Conservation (phyloP, 2,113 vertebrate genomes). For the Gymnarchus niloticus region DNA sequence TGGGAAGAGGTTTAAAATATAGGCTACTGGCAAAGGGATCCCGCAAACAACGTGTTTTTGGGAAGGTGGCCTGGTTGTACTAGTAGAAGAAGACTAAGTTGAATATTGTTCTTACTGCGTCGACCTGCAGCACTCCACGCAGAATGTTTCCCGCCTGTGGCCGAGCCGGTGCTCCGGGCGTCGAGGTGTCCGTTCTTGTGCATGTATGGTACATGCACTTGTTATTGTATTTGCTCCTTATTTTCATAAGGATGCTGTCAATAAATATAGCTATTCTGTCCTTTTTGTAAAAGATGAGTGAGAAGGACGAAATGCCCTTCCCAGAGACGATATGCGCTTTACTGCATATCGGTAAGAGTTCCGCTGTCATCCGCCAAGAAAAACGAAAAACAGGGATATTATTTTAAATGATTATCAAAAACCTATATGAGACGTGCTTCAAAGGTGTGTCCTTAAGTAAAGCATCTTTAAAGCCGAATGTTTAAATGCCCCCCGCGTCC, state of each 20-base stretch:
- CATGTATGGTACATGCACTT: neutral
- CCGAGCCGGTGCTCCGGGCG: no score
- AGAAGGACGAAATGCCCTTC: neutral
- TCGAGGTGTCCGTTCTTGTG: no score
- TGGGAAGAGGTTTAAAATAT: neutral
- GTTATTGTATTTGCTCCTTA: neutral
- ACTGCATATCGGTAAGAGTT: neutral
- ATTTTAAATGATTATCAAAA: neutral
- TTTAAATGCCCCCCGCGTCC: neutral
- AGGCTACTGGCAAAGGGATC: no score
- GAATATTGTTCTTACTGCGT: neutral
- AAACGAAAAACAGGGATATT: neutral
- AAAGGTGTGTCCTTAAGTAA: no score
- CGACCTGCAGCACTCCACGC: no score
- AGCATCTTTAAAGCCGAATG: neutral
- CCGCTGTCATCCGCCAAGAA: neutral
- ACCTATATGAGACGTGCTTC: no score
- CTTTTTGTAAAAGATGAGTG: neutral
- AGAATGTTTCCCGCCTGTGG: no score
- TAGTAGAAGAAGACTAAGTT: neutral
- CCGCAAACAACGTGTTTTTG: no score
- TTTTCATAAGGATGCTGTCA: conserved; percentile 9
- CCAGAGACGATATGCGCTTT: neutral
- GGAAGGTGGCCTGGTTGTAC: no score
- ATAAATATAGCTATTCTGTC: neutral